These are phyloP conservation scores for Globia sparganii DNA, from an alignment of 2,888 invertebrate species.

Conservation along the genomic window DNA sequence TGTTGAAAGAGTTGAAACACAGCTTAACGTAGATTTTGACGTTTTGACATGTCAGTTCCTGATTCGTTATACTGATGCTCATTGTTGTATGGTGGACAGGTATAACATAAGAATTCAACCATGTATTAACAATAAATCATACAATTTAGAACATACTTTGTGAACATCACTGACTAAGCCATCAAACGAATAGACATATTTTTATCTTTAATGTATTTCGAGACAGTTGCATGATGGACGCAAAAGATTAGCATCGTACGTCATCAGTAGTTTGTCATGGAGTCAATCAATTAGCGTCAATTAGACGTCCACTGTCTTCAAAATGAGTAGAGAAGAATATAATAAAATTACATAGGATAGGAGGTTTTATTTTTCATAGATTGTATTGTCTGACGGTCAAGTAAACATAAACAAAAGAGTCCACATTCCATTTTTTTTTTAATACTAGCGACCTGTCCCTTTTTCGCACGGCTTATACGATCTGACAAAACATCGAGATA, in stretches of 20 bases:
- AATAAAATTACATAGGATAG: background rate
- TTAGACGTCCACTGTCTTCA: slow-evolving; percentile 28
- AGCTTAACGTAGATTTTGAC: background rate
- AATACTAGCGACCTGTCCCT: too few relatives aligned
- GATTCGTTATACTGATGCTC: background rate
- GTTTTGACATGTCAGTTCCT: background rate
- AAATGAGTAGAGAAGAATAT: slow-evolving; percentile 8
- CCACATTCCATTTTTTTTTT: background rate
- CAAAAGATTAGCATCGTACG: slow-evolving; percentile 26
- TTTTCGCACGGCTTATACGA: too few relatives aligned
- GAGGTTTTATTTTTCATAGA: background rate
- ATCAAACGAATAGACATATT: slow-evolving; percentile 15
- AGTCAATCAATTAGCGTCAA: slow-evolving; percentile 47
- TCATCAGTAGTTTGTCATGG: slow-evolving; percentile 33
- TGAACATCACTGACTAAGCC: background rate
- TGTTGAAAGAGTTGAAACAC: background rate
- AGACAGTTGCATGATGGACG: slow-evolving; percentile 9
- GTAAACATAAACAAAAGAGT: background rate
- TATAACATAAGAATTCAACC: background rate
- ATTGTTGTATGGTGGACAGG: background rate
- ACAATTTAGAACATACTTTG: background rate
- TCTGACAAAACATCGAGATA: too few relatives aligned
- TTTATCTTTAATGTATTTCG: slow-evolving; percentile 2
- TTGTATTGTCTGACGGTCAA: background rate
- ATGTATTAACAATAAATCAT: background rate